A percentile compares a stretch with the other conserved stretches of the same genome.
Conservation (phyloP, 2,113 vertebrate genomes). For the Takifugu flavidus region DNA sequence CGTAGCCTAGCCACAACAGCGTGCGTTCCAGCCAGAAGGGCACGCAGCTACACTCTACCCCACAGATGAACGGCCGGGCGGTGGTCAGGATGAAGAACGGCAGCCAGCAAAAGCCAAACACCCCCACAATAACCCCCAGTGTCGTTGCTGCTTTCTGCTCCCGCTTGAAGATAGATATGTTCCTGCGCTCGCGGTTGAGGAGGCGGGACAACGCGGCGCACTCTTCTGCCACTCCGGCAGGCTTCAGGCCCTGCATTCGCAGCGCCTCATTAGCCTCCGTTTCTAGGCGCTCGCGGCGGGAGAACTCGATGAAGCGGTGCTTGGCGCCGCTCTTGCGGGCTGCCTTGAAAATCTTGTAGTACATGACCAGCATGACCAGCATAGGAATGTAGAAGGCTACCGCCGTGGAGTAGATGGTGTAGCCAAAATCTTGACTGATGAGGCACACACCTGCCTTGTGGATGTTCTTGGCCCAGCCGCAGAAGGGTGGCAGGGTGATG, state of each 20-base stretch:
- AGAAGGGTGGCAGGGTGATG: slow-evolving; percentile 79
- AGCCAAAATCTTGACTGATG: slow-evolving; percentile 81
- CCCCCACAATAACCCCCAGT: slow-evolving; percentile 78
- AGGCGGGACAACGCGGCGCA: slow-evolving; percentile 74
- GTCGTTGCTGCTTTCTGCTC: slow-evolving; percentile 82
- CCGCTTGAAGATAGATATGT: slow-evolving; percentile 81
- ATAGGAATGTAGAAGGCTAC: slow-evolving; percentile 83
- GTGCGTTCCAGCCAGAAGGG: slow-evolving; percentile 80
- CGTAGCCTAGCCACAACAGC: slow-evolving; percentile 79
- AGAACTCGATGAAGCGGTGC: slow-evolving; percentile 73
- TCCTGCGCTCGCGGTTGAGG: slow-evolving; percentile 72
- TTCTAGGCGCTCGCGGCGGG: slow-evolving; percentile 62
- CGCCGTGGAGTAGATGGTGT: slow-evolving; percentile 81
- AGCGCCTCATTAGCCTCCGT: slow-evolving; percentile 68
- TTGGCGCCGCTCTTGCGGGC: slow-evolving; percentile 79
- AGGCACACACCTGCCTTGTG: slow-evolving; percentile 77
- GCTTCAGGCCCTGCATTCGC: slow-evolving; percentile 77
- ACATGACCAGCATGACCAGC: slow-evolving; percentile 82
- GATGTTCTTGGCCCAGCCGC: slow-evolving; percentile 80
- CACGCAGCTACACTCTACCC: slow-evolving; percentile 79
- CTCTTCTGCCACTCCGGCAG: slow-evolving; percentile 70
- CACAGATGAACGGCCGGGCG: slow-evolving; percentile 78
- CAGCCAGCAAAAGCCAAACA: slow-evolving; percentile 78
- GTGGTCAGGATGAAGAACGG: slow-evolving; percentile 80
- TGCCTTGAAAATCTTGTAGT: slow-evolving; percentile 81